Evolutionary conservation across 2,113 vertebrate species (phyloP).

Genomic region (Emydocephalus ijimae): DNA sequence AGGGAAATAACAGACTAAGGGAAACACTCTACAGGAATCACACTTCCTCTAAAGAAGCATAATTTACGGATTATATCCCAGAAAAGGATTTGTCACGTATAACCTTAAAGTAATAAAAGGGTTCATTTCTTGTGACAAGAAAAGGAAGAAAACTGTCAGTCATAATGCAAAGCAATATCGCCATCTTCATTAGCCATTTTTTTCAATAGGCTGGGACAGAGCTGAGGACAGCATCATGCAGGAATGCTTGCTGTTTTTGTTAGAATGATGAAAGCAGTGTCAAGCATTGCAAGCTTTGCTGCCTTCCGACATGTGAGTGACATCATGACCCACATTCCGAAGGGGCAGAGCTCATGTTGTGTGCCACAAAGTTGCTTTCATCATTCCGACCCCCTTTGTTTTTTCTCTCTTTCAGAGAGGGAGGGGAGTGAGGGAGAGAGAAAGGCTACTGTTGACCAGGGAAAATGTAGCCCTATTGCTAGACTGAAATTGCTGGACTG

Average conservation of each 20-base stretch:
- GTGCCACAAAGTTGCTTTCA: not conserved
- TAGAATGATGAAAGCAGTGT: not conserved
- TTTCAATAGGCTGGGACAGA: not conserved
- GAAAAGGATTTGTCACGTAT: slow-evolving; percentile 43
- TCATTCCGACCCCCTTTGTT: not conserved
- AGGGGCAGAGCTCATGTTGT: not conserved
- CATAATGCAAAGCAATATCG: slow-evolving; percentile 4
- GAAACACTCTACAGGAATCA: slow-evolving; percentile 45
- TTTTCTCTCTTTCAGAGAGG: no score
- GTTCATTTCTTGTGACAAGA: slow-evolving; percentile 35
- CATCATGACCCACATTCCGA: not conserved
- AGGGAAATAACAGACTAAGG: slow-evolving; percentile 49
- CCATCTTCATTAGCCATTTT: slow-evolving; percentile 6
- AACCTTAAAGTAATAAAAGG: slow-evolving; percentile 39
- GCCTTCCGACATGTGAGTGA: not conserved
- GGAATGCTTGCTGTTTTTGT: not conserved
- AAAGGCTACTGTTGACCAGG: not conserved
- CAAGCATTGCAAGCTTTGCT: not conserved
- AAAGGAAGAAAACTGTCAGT: slow-evolving; percentile 24
- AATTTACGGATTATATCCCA: slow-evolving; percentile 44
- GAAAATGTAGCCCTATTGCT: not conserved
- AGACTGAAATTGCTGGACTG: not conserved
- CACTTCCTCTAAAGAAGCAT: slow-evolving; percentile 39
- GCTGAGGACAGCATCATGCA: not conserved
- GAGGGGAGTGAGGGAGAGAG: no score